Evolutionary conservation across 1,140 invertebrate genomes (phyloP).

Genomic region (Drosophila dunni): DNA sequence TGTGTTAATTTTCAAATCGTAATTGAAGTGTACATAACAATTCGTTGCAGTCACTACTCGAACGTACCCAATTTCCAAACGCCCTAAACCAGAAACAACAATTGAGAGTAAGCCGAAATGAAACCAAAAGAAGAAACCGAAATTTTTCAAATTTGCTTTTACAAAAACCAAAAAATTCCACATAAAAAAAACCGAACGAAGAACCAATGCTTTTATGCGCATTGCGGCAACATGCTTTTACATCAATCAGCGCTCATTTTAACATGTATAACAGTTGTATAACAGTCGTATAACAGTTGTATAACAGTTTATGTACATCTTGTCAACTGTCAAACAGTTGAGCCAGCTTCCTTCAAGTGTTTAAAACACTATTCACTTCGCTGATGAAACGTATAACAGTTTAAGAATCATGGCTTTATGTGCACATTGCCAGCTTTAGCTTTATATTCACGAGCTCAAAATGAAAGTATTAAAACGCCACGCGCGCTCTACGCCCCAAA

Average conservation of each 20-base stretch:
- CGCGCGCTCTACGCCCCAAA: slow-evolving; percentile 28
- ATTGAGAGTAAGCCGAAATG: slow-evolving; percentile 92
- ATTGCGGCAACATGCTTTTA: slow-evolving; percentile 20
- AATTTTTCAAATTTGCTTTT: slow-evolving; percentile 24
- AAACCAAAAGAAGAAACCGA: slow-evolving; percentile 27
- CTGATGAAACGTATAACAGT: not conserved
- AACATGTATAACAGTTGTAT: slow-evolving; percentile 16
- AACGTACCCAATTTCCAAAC: slow-evolving; percentile 93
- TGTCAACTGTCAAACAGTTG: not conserved
- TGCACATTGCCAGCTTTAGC: slow-evolving; percentile 9
- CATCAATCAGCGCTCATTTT: not conserved
- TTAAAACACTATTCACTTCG: not conserved
- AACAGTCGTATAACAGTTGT: slow-evolving; percentile 10
- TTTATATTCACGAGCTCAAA: slow-evolving; percentile 18
- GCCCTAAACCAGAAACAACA: slow-evolving; percentile 93
- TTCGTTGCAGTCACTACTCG: slow-evolving; percentile 94
- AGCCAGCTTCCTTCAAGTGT: not conserved
- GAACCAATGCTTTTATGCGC: slow-evolving; percentile 13
- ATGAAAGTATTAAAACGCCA: no score
- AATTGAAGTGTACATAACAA: slow-evolving; percentile 79
- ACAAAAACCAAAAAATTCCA: slow-evolving; percentile 1
- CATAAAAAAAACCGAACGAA: slow-evolving; percentile 1
- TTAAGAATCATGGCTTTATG: slow-evolving; percentile 23
- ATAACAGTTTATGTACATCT: not conserved
- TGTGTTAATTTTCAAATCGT: slow-evolving; percentile 33